phyloP scores from a whole-genome alignment of 2,113 vertebrate genomes.

The Coracopsis vasa region DNA sequence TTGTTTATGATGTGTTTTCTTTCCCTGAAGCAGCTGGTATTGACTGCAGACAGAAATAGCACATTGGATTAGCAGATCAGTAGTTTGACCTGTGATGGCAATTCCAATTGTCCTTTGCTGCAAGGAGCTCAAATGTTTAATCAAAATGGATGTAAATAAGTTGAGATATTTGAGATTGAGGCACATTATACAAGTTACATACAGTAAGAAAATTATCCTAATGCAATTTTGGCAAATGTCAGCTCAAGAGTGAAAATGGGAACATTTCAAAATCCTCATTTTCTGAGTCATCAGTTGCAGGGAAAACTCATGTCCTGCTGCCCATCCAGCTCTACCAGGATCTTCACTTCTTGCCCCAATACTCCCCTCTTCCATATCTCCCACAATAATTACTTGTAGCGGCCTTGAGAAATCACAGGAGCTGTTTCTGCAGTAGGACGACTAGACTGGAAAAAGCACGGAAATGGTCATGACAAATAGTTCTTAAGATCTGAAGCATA shows the following conservation, averaged over 20 bases:
- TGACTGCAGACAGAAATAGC: not conserved
- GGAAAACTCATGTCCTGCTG: not conserved
- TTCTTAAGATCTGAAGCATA: not conserved
- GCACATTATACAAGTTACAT: not conserved
- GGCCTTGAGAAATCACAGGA: not conserved
- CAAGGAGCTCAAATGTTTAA: not conserved
- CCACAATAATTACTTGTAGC: not conserved
- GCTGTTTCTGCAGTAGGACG: not conserved
- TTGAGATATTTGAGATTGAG: not conserved
- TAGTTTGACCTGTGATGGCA: not conserved
- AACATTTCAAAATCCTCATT: not conserved
- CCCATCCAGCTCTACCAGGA: not conserved
- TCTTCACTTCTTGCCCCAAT: not conserved
- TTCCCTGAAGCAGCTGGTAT: slow-evolving; percentile 23
- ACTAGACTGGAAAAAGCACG: not conserved
- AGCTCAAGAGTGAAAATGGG: not conserved
- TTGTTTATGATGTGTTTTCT: not conserved
- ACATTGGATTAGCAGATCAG: not conserved
- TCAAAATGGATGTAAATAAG: slow-evolving; percentile 5
- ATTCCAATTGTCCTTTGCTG: not conserved
- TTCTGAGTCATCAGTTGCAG: not conserved
- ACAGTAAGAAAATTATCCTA: not conserved
- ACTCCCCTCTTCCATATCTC: not conserved
- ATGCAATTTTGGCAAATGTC: not conserved
- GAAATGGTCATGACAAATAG: not conserved